Evolutionary conservation across 92 coral and sea anemone genomes (phyloP), one percentile per base, ranked within the genome.

Genomic region (Siderastrea siderea): DNA sequence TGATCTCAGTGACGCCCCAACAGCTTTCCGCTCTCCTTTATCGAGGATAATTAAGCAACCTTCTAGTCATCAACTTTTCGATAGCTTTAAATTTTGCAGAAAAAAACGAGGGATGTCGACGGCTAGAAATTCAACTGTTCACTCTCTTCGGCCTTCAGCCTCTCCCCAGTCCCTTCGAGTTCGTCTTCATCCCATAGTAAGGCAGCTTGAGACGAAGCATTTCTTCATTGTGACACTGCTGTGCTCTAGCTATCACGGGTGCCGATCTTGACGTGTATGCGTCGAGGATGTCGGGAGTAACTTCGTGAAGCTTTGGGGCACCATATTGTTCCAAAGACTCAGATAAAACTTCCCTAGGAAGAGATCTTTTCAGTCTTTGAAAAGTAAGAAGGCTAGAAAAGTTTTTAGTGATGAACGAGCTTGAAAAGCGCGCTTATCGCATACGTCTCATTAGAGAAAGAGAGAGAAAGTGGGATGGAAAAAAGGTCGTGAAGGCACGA

Each of bases 231-330:
- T 97, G 99, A 75, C 91, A 85, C 47, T 88, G 89, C 90, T 94
- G 97, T 58, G 99, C 99, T 78, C 94, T 96, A 44, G 96, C 93
- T 74, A 94, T 91, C 81, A 97, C 96, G 45, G 99, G 99, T 46
- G 99, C 97, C 0, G 99, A 95, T 62, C 94, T 87, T 79, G 96
- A 92, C 4, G 87, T 84, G 73, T 92, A 96, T 13, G 90, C 77
- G 51, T 96, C 98, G 13, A 93, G 84, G 53, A 85, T 71, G 50
- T 89, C 96, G 46, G 92, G 60, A 3, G 71, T 83, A 67, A 89
- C 94, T 57, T 92, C 96, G 12, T 87, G 92, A 59, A 97, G 91
- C 75, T 89, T 84, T 60, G 99, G 97, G 16, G 98, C 94, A 77
- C 94, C 99, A 26, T 26, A 26, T 26, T 26, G 38, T 26, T 26